These are phyloP conservation scores for Bubo blakistoni DNA, from an alignment of 2,113 vertebrate species.

Conservation along the genomic window DNA sequence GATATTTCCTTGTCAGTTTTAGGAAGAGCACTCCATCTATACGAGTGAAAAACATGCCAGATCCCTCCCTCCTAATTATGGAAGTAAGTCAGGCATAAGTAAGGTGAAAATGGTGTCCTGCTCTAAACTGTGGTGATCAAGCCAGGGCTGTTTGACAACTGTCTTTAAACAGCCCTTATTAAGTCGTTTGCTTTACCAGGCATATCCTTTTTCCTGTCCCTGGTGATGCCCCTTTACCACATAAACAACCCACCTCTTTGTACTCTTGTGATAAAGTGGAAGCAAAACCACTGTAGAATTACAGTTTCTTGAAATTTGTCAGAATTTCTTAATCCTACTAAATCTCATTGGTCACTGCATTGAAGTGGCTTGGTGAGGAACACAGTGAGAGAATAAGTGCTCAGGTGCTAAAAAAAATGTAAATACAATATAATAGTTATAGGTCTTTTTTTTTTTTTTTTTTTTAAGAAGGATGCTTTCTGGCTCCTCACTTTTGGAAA, in stretches of 20 bases:
- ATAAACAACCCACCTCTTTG: background rate
- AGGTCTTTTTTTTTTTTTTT: background rate
- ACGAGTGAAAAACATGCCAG: background rate
- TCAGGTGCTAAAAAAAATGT: background rate
- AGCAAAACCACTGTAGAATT: background rate
- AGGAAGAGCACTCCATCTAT: background rate
- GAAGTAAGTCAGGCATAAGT: background rate
- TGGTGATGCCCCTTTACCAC: background rate
- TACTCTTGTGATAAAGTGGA: background rate
- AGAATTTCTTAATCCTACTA: background rate
- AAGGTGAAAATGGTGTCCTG: background rate
- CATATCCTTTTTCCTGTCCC: background rate
- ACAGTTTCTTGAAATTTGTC: background rate
- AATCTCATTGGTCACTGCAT: background rate
- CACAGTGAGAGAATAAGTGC: background rate
- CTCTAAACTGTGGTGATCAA: background rate
- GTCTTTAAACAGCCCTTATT: background rate
- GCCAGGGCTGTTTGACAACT: background rate
- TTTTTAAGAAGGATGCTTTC: background rate
- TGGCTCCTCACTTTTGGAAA: background rate
- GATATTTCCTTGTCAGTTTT: background rate
- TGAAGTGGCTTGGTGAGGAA: background rate
- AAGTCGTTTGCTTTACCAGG: background rate
- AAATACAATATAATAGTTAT: background rate
- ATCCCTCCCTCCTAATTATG: background rate